Conservation (phyloP, 2,113 vertebrate species). For the Anthoscopus minutus region DNA sequence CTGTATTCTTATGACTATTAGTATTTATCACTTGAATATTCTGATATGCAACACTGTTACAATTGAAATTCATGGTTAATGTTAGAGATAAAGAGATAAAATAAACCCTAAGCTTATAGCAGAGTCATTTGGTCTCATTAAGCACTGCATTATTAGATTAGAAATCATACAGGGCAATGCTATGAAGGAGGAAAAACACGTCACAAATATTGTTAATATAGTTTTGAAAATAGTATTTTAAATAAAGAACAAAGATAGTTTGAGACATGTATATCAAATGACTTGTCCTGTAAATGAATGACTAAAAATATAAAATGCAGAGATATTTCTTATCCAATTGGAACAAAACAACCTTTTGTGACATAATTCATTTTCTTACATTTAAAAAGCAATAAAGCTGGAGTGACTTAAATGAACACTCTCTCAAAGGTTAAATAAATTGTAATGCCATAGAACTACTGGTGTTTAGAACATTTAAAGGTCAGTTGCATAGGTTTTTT, state of each 20-base stretch:
- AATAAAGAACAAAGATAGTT: neutral
- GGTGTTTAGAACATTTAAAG: slow-evolving; percentile 68
- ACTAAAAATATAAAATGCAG: neutral
- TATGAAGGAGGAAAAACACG: neutral
- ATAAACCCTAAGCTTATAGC: neutral
- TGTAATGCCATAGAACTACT: slow-evolving; percentile 63
- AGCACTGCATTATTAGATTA: neutral
- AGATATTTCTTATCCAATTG: neutral
- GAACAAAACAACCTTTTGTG: neutral
- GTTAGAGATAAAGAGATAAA: neutral
- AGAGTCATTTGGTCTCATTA: neutral
- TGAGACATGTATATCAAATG: neutral
- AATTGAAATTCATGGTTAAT: neutral
- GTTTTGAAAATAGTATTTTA: neutral
- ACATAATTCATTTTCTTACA: slow-evolving; percentile 13
- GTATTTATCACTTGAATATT: neutral
- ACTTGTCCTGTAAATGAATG: neutral
- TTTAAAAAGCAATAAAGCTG: slow-evolving; percentile 46
- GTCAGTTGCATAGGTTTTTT: slow-evolving; percentile 39
- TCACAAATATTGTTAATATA: neutral
- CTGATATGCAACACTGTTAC: neutral
- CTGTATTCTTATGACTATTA: neutral
- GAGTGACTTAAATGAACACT: slow-evolving; percentile 61
- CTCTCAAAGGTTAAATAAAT: slow-evolving; percentile 75
- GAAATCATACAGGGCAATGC: neutral